Evolutionary conservation across 2,113 vertebrate genomes (phyloP).

Genomic region (Pangasianodon gigas): DNA sequence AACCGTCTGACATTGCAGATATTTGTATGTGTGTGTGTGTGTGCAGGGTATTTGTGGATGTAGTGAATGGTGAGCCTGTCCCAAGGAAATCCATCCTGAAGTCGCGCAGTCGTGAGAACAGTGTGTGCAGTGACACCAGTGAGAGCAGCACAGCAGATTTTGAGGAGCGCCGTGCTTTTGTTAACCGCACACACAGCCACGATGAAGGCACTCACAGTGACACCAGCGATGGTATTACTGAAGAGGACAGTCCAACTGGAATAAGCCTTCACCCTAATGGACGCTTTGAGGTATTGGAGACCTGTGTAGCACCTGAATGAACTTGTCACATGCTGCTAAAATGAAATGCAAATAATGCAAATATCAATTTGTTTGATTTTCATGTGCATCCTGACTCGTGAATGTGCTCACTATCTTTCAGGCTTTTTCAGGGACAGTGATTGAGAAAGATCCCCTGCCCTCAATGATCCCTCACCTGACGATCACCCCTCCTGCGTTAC

Average conservation of each 20-base stretch:
- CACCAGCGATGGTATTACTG: conserved; percentile 78
- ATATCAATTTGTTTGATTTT: neutral
- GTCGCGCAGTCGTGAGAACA: conserved; percentile 96
- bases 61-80: conserved; percentile 88
- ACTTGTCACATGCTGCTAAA: neutral
- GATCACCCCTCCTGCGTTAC: conserved; percentile 81
- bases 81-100: conserved; percentile 95
- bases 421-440: conserved; percentile 95
- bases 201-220: conserved; percentile 77
- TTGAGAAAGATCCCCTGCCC: conserved; percentile 90
- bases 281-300: conserved; percentile 66
- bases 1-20: neutral
- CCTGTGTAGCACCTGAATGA: neutral
- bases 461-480: conserved; percentile 76
- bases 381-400: neutral
- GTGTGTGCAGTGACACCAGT: conserved; percentile 91
- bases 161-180: conserved; percentile 81
- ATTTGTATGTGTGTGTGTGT: neutral
- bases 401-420: conserved; percentile 55
- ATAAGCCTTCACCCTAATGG: conserved; percentile 66
- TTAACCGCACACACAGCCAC: conserved; percentile 76
- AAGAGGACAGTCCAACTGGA: conserved; percentile 73
- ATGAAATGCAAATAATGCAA: neutral
- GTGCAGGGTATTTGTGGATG: conserved; percentile 90
- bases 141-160: conserved; percentile 81